Conservation (phyloP, 2,113 vertebrate genomes). For the Grantiella picta region DNA sequence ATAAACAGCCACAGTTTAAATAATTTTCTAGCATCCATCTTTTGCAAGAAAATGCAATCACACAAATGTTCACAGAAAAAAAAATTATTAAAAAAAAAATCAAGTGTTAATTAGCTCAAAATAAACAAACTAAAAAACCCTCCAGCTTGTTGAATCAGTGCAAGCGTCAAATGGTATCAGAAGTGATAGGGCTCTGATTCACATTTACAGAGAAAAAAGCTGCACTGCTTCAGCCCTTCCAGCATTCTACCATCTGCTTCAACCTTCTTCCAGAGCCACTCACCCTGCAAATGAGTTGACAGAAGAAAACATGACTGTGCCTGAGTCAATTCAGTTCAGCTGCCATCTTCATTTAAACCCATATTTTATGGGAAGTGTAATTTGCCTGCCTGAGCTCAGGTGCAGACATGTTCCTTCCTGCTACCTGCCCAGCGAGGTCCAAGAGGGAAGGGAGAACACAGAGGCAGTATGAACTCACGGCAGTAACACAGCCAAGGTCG, state of each 20-base stretch:
- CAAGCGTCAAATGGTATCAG: not conserved
- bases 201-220: conserved; percentile 32
- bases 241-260: conserved; percentile 44
- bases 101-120: not conserved
- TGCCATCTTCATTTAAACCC: not conserved
- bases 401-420: not conserved
- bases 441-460: not conserved
- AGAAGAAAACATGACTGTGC: conserved; percentile 11
- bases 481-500: fast-evolving
- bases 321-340: not conserved
- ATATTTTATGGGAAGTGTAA: not conserved
- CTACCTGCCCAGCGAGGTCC: not conserved
- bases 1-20: not conserved
- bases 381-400: not conserved
- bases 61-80: not conserved
- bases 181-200: conserved; percentile 38
- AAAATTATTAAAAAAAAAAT: no score
- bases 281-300: conserved; percentile 23
- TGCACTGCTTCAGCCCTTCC: conserved; percentile 5
- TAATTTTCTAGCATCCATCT: not conserved
- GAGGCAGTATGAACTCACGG: not conserved
- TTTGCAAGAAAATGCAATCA: not conserved
- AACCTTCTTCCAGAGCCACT: not conserved
- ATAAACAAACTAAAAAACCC: not conserved
- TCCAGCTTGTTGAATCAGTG: conserved; percentile 1